phyloP scores from a whole-genome alignment of 2,888 invertebrate genomes.

The Mimumesa dahlbomi region DNA sequence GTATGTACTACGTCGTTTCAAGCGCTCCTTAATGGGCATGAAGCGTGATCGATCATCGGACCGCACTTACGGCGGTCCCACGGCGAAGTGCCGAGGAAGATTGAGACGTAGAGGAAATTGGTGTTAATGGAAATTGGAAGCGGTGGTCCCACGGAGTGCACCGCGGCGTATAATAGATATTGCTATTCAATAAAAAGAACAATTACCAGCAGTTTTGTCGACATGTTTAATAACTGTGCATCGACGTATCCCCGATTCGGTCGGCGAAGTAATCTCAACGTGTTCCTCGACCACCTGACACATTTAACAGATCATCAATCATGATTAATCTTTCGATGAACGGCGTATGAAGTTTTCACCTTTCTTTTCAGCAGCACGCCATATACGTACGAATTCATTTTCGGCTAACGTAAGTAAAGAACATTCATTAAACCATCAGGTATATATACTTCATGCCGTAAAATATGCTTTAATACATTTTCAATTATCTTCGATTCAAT shows the following conservation, averaged over 20 bases:
- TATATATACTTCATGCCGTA: no score
- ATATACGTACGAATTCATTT: no score
- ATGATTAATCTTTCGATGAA: conserved; percentile 6
- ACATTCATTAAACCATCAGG: no score
- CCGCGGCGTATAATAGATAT: no score
- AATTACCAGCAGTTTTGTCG: background rate
- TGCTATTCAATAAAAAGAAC: background rate
- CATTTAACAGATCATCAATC: conserved; percentile 2
- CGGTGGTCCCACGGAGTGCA: background rate
- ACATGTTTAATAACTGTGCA: background rate
- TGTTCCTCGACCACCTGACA: background rate
- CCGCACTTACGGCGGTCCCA: background rate
- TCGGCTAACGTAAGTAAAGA: no score
- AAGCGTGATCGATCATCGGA: conserved; percentile 49
- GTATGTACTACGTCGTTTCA: no score
- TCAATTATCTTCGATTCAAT: no score
- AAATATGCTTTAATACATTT: no score
- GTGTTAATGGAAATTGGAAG: conserved; percentile 6
- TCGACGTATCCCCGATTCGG: background rate
- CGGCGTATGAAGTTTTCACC: background rate
- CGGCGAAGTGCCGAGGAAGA: background rate
- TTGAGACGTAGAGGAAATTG: conserved; percentile 2
- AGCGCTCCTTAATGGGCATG: conserved; percentile 36
- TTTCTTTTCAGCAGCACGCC: no score
- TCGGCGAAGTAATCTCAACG: background rate